Evolutionary conservation across 2,888 invertebrate genomes (phyloP), one percentile per base, ranked within the genome.

Genomic region (Meiosimyza decipiens): DNA sequence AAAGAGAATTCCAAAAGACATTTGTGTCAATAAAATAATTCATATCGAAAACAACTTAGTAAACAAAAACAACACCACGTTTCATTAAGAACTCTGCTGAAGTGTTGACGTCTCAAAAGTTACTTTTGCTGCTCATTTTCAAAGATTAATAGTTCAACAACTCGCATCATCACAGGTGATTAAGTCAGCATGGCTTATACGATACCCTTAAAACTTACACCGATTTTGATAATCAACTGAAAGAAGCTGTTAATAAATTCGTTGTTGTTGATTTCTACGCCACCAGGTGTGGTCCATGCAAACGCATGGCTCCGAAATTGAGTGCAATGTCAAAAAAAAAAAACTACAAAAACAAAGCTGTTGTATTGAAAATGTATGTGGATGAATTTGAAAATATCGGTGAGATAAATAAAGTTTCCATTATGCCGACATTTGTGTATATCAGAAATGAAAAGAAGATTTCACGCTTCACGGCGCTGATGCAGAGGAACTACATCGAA

Each of bases 231-330:
- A 85, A 85, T 74, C 91, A 92, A 88, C 88, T 96, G 77, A 80
- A 85, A 0, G 92, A 92, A 76, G 95, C 95, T 33, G 94, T 93
- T 13, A 90, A 90, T 47, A 93, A 93, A 84, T 88, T 97, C 81
- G 93, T 97, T 59, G 91, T 97, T 51, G 91, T 96, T 76, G 96
- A 96, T 88, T 97, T 97, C 87, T 94, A 91, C 88, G 96, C 78
- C 62, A 76, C 77, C 52, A 77, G 77, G 78, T 79, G 79, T 76
- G 76, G 74, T 5, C 79, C 79, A 1, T 78, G 79, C 60, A 79
- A 77, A 62, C 65, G 63, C 49, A 78, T 79, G 49, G 76, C 76
- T 5, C 74, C 76, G 9, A 68, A 72, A 67, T 51, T 79, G 28
- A 75, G 54, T 9, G 63, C 64, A 28, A 63, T 78, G 13, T 64